Evolutionary conservation across 2,888 invertebrate species (phyloP), one percentile per base, ranked within the genome.

Genomic region (Amaurobius ferox): DNA sequence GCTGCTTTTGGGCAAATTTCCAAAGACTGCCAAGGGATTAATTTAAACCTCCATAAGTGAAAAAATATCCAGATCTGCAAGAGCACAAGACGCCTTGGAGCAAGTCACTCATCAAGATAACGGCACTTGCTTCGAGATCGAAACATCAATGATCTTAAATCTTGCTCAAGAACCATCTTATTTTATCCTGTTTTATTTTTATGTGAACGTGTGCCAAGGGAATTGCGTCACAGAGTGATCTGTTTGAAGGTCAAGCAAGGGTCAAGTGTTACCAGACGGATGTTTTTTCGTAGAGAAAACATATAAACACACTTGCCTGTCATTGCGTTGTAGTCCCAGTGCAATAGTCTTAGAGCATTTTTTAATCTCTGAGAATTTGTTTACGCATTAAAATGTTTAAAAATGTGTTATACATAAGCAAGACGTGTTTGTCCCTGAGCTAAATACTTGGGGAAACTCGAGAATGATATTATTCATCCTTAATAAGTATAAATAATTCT

Each of bases 231-330:
- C 19, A 5, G 11, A 32, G 26, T 28, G 55, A 71, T 71, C 26
- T 39, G 23, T 55, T 32, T 72, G 66, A 85, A 85, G 77, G 77
- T 77, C 64, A 85, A 40, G 66, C 72, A 72, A 77, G 67, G 83
- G 77, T 85, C 83, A 85, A 77, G 77, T 66, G 55, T 40, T 77
- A n/a, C 77, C 55, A 85, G 77, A 85, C 77, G 66, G 68, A 61
- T 29, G 9, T 48, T 1, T 55, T 23, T 44, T 44, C 16, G 9
- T 5, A 16, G 23, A 11, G 23, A 55, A 55, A 55, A 11, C 55
- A 1, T 16, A 55, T 55, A 55, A 55, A 55, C 55, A 55, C 16
- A 16, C 55, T n/a, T n/a, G 11, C 23, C 55, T 23, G 23, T 55
- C 55, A 55, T 6, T 23, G 23, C 7, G 3, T 55, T 11, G 23